A percentile compares a stretch with the other conserved stretches of the same genome.
Conservation (phyloP, 2,113 vertebrate genomes). For the Corapipo altera region DNA sequence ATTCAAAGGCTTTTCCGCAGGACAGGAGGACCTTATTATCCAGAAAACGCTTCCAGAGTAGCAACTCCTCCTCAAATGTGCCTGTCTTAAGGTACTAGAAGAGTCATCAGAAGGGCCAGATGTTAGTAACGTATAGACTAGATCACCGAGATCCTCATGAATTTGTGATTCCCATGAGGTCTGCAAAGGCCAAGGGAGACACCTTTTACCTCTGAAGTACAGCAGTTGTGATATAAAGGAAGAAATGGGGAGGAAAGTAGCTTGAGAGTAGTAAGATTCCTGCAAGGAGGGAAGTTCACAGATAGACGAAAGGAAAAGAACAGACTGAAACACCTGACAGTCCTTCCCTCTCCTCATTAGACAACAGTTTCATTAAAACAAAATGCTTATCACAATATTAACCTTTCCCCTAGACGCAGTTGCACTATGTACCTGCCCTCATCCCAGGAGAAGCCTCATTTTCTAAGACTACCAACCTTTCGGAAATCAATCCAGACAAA, state of each 20-base stretch:
- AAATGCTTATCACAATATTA: neutral
- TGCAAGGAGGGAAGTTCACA: conserved; percentile 18
- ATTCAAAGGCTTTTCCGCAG: conserved; percentile 86
- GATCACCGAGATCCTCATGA: neutral
- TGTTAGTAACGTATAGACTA: neutral
- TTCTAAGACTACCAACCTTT: conserved; percentile 77
- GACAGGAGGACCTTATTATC: conserved; percentile 87
- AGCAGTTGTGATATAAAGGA: conserved; percentile 5
- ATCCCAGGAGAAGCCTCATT: neutral
- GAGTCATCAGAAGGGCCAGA: neutral
- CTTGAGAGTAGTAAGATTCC: conserved; percentile 16
- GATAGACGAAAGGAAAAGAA: neutral
- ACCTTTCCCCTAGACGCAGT: neutral
- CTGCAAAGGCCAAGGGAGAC: conserved; percentile 20
- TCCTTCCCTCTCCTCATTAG: neutral
- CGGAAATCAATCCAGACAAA: conserved; percentile 93
- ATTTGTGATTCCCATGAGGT: neutral
- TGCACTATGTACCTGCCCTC: neutral
- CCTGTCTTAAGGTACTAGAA: conserved; percentile 81
- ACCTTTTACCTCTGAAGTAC: conserved; percentile 37
- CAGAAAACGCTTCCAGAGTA: conserved; percentile 85
- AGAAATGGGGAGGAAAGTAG: conserved; percentile 18
- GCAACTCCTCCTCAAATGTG: conserved; percentile 87
- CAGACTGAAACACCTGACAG: neutral
- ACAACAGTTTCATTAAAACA: neutral